Conservation (phyloP, 1,140 invertebrate genomes). For the Atta colombica region DNA sequence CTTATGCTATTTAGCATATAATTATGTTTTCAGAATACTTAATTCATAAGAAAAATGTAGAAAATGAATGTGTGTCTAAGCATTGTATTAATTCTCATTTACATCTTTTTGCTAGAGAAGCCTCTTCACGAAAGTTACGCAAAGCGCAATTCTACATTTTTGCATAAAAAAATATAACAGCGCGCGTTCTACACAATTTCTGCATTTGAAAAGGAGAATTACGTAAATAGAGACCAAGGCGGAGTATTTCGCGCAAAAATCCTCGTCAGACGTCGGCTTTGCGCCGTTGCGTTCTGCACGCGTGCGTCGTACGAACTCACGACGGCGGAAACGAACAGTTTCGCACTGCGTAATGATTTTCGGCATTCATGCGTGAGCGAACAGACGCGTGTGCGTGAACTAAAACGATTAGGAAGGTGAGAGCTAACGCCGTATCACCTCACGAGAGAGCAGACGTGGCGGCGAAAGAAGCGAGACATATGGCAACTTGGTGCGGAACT, state of each 20-base stretch:
- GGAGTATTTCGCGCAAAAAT: slow-evolving; percentile 23
- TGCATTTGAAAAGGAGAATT: neutral
- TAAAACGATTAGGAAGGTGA: slow-evolving; percentile 83
- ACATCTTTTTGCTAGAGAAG: neutral
- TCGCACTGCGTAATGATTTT: slow-evolving; percentile 74
- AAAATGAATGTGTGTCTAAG: neutral
- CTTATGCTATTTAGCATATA: neutral
- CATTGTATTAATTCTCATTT: neutral
- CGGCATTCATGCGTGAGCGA: slow-evolving; percentile 55
- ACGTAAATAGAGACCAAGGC: neutral
- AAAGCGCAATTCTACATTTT: neutral
- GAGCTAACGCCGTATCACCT: slow-evolving; percentile 74
- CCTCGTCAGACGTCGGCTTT: neutral
- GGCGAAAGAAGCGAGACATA: slow-evolving; percentile 49
- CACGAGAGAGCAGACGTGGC: slow-evolving; percentile 30
- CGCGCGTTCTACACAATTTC: neutral
- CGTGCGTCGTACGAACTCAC: slow-evolving; percentile 60
- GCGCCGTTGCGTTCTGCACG: neutral
- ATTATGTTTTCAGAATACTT: neutral
- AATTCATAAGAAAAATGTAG: neutral
- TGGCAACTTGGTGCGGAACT: slow-evolving; percentile 72
- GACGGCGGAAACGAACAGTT: slow-evolving; percentile 69
- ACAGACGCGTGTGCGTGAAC: slow-evolving; percentile 70
- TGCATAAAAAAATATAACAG: slow-evolving; percentile 1
- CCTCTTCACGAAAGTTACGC: neutral